A percentile compares a stretch with the other conserved stretches of the same genome.
Evolutionary conservation across 2,888 invertebrate genomes (phyloP).

Genomic region (Thelaira solivaga): DNA sequence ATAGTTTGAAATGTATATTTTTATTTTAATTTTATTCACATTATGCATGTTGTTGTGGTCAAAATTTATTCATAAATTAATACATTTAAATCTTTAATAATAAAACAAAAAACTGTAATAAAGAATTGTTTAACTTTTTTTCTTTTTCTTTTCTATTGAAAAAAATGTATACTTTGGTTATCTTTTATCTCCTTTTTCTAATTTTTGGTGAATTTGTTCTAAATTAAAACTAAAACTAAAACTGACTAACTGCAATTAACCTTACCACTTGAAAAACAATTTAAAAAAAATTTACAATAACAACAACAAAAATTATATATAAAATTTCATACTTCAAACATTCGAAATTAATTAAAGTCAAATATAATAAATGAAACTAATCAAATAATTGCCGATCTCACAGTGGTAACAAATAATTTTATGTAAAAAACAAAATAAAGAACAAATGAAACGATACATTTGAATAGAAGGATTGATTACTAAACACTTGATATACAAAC

Average conservation of each 20-base stretch:
- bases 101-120: slow-evolving; percentile 38
- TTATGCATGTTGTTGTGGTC: slow-evolving; percentile 63
- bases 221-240: slow-evolving; percentile 25
- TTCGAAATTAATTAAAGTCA: slow-evolving; percentile 63
- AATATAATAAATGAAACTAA: slow-evolving; percentile 75
- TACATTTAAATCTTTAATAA: slow-evolving; percentile 36
- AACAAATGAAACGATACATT: not conserved
- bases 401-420: slow-evolving; percentile 76
- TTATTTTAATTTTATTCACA: slow-evolving; percentile 33
- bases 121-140: slow-evolving; percentile 44
- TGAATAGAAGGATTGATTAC: not conserved
- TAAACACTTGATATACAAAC: not conserved
- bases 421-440: slow-evolving; percentile 68
- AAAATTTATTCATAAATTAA: slow-evolving; percentile 53
- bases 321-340: not conserved
- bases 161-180: slow-evolving; percentile 15
- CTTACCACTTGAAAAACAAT: slow-evolving; percentile 17
- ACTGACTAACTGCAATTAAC: slow-evolving; percentile 42
- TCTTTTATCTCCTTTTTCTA: slow-evolving; percentile 47
- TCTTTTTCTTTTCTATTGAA: slow-evolving; percentile 50
- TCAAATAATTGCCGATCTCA: slow-evolving; percentile 75
- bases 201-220: slow-evolving; percentile 46
- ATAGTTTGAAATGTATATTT: slow-evolving; percentile 2
- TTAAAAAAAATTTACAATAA: slow-evolving; percentile 25
- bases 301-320: slow-evolving; percentile 7